phyloP scores from a whole-genome alignment of 2,888 invertebrate species.

The Ernsta delagoae region DNA sequence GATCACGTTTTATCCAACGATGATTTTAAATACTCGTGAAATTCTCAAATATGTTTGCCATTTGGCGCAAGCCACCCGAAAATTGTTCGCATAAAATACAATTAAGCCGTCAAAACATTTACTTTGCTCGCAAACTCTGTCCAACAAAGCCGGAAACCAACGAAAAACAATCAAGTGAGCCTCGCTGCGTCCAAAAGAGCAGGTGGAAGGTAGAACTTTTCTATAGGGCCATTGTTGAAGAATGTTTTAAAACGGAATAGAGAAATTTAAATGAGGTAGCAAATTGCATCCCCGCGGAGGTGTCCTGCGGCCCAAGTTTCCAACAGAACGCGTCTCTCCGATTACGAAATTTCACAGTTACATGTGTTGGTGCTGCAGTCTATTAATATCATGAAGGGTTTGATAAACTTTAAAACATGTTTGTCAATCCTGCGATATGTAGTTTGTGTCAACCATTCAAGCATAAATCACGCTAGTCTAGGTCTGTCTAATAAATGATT shows the following conservation, averaged over 20 bases:
- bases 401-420: no score
- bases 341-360: no score
- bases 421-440: no score
- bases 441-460: no score
- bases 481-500: no score
- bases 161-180: conserved; percentile 22
- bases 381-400: no score
- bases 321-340: conserved; percentile 21
- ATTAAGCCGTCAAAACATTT: conserved; percentile 7
- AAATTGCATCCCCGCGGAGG: conserved; percentile 29
- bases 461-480: no score
- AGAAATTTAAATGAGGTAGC: conserved; percentile 38
- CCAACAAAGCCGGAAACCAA: neutral
- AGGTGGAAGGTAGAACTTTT: conserved; percentile 29
- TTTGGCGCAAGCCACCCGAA: neutral
- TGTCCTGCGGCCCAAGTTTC: conserved; percentile 27
- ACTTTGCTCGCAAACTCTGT: conserved; percentile 9
- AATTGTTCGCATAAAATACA: neutral
- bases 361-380: no score
- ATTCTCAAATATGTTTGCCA: neutral
- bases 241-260: conserved; percentile 35
- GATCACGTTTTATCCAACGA: no score
- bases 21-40: no score
- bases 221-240: conserved; percentile 35
- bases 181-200: conserved; percentile 20